These are phyloP conservation scores for Macropis europaea DNA, from an alignment of 2,888 invertebrate genomes.

Conservation along the genomic window DNA sequence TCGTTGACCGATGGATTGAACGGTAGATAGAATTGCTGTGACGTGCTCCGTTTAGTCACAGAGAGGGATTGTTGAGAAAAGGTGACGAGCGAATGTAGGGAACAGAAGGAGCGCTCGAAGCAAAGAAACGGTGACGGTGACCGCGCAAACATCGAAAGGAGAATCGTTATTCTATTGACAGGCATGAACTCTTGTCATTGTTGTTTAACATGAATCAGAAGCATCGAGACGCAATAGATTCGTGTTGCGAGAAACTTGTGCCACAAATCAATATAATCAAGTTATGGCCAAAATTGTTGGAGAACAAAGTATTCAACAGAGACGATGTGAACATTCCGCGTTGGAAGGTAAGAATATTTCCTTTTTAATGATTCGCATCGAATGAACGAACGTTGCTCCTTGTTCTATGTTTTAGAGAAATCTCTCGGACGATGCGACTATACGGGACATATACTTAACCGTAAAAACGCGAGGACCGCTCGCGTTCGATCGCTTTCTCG, in stretches of 20 bases:
- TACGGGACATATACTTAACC: conserved; percentile 65
- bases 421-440: conserved; percentile 52
- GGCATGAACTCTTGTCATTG: neutral
- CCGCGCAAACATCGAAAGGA: no score
- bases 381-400: neutral
- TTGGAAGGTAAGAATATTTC: conserved; percentile 68
- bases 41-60: no score
- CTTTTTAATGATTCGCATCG: neutral
- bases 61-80: no score
- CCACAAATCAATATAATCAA: conserved; percentile 58
- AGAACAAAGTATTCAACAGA: conserved; percentile 68
- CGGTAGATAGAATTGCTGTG: no score
- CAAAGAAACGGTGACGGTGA: no score
- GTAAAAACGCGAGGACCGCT: conserved; percentile 74
- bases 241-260: conserved; percentile 59
- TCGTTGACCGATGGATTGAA: no score
- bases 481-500: conserved; percentile 70
- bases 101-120: no score
- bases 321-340: conserved; percentile 71
- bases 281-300: conserved; percentile 72
- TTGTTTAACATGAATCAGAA: conserved; percentile 64
- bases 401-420: conserved; percentile 60
- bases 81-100: no score
- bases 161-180: neutral
- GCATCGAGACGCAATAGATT: conserved; percentile 68